Evolutionary conservation across 1,140 invertebrate genomes (phyloP).

Genomic region (Zophobas atratus): DNA sequence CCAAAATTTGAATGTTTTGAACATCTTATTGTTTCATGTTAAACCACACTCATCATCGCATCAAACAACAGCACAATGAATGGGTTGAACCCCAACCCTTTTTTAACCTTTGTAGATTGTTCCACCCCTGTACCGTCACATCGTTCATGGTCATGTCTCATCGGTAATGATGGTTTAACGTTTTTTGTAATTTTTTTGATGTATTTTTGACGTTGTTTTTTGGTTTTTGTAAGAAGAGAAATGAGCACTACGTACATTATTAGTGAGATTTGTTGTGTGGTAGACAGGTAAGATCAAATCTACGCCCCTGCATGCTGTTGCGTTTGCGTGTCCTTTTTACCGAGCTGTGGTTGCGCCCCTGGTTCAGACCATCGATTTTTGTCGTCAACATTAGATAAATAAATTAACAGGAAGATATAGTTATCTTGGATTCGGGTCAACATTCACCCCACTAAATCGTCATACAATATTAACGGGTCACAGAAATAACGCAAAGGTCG

Average conservation of each 20-base stretch:
- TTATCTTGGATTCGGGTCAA: background rate
- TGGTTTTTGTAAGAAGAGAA: background rate
- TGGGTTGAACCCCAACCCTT: background rate
- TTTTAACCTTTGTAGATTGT: background rate
- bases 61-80: constrained; percentile 2
- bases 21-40: constrained; percentile 8
- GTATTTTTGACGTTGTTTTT: background rate
- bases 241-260: too few relatives aligned
- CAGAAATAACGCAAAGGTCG: too few relatives aligned
- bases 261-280: background rate
- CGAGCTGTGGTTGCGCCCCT: background rate
- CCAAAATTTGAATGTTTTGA: constrained; percentile 1
- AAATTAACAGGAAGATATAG: background rate
- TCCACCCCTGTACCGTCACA: constrained; percentile 3
- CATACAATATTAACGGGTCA: too few relatives aligned
- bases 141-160: background rate
- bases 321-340: background rate
- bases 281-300: background rate
- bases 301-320: too few relatives aligned
- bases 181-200: constrained; percentile 2
- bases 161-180: background rate
- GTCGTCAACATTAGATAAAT: background rate
- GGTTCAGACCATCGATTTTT: background rate
- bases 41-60: constrained; percentile 7
- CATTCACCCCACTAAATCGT: too few relatives aligned